Percentiles rank a stretch among this genome's conserved stretches.
These are phyloP conservation scores for Myanophis thanlyinensis DNA, from an alignment of 2,113 vertebrate species.

Conservation along the genomic window DNA sequence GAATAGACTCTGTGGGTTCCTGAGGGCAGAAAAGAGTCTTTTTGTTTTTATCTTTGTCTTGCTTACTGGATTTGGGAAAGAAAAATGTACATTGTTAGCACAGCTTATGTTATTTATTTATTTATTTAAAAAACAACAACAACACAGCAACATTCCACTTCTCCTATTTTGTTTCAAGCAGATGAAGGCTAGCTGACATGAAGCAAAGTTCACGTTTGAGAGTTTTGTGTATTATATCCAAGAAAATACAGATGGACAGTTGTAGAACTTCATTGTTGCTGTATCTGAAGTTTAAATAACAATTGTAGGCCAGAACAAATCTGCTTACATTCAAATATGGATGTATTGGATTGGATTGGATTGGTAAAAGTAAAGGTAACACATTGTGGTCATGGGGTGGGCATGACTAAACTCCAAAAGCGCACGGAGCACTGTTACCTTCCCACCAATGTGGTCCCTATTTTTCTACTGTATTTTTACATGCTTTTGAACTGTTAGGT, in stretches of 20 bases:
- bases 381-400: too few relatives aligned
- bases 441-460: too few relatives aligned
- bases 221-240: not conserved
- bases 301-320: not conserved
- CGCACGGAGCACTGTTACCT: too few relatives aligned
- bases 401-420: too few relatives aligned
- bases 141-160: not conserved
- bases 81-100: not conserved
- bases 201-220: not conserved
- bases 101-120: not conserved
- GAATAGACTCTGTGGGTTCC: not conserved
- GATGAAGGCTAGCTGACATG: not conserved
- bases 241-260: not conserved
- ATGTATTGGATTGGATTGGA: too few relatives aligned
- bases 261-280: not conserved
- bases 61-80: not conserved
- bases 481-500: too few relatives aligned
- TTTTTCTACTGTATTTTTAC: too few relatives aligned
- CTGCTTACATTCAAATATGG: not conserved
- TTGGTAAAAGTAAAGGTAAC: too few relatives aligned
- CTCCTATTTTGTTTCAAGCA: not conserved
- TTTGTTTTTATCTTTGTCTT: not conserved
- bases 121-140: not conserved
- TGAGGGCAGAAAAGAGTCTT: not conserved
- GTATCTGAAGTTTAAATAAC: not conserved